Percentiles rank a stretch among this genome's conserved stretches.
Evolutionary conservation across 2,888 invertebrate species (phyloP).

Genomic region (Sinodicranocentrus sp.): DNA sequence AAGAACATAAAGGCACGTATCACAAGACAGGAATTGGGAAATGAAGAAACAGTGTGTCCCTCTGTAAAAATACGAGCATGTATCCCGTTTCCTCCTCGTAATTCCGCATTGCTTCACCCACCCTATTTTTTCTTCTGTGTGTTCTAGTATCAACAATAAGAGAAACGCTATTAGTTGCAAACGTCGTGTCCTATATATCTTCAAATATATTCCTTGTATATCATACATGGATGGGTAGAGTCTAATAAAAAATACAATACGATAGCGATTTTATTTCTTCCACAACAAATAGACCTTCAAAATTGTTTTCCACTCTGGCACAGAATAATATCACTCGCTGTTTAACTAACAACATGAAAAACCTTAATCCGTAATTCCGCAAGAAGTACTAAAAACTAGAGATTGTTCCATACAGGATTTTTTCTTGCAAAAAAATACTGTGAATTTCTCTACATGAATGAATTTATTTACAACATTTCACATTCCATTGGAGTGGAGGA

Average conservation of each 20-base stretch:
- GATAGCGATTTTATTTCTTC: background rate
- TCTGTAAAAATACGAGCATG: background rate
- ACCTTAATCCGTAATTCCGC: slow-evolving; percentile 29
- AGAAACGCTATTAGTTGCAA: background rate
- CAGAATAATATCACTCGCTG: background rate
- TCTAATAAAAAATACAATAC: no score
- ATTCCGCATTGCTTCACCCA: slow-evolving; percentile 7
- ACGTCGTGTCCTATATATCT: background rate
- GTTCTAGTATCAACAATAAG: background rate
- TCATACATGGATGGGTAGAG: no score
- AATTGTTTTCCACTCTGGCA: background rate
- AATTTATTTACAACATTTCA: slow-evolving; percentile 30
- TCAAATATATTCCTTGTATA: no score
- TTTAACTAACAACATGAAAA: slow-evolving; percentile 16
- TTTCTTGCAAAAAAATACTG: background rate
- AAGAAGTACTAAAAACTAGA: slow-evolving; percentile 16
- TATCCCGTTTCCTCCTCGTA: background rate
- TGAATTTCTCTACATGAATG: slow-evolving; percentile 22
- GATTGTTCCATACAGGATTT: background rate
- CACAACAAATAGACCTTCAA: slow-evolving; percentile 4
- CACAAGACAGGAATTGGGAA: background rate
- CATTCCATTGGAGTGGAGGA: slow-evolving; percentile 8
- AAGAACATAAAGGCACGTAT: background rate
- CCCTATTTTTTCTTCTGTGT: background rate
- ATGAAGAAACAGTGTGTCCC: background rate